Evolutionary conservation across 92 coral and sea anemone genomes (phyloP).

Genomic region (Meandrina meandrites): DNA sequence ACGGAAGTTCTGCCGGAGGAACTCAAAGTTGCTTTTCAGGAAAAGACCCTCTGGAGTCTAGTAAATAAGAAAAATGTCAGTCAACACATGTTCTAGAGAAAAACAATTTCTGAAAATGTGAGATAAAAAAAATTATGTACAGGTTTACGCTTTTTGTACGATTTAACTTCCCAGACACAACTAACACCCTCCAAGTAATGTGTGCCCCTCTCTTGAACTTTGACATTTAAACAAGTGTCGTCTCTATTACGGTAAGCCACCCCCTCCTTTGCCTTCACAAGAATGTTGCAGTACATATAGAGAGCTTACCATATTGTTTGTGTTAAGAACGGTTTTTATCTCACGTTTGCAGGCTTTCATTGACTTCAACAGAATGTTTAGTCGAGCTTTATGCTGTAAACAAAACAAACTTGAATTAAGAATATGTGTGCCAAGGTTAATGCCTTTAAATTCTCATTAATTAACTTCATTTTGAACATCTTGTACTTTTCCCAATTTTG

Average conservation of each 20-base stretch:
- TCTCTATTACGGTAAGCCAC: neutral
- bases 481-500: too few species aligned
- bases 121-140: too few species aligned
- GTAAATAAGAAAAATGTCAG: neutral
- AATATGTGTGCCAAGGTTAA: neutral
- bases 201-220: too few species aligned
- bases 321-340: slow-evolving; percentile 87
- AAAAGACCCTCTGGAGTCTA: slow-evolving; percentile 90
- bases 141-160: too few species aligned
- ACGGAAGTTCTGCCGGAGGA: slow-evolving; percentile 91
- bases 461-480: too few species aligned
- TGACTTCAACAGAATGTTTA: slow-evolving; percentile 83
- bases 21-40: slow-evolving; percentile 96
- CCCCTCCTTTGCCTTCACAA: neutral
- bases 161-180: neutral
- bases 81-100: neutral
- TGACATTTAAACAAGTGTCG: too few species aligned
- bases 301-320: slow-evolving; percentile 70
- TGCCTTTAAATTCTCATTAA: too few species aligned
- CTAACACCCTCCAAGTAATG: neutral
- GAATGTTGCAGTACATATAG: neutral
- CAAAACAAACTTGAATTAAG: neutral
- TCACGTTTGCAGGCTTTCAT: slow-evolving; percentile 97
- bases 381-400: slow-evolving; percentile 82
- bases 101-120: too few species aligned